A percentile compares a stretch with the other conserved stretches of the same genome.
Evolutionary conservation across 2,888 invertebrate species (phyloP).

Genomic region (Zaprionus lineosus): DNA sequence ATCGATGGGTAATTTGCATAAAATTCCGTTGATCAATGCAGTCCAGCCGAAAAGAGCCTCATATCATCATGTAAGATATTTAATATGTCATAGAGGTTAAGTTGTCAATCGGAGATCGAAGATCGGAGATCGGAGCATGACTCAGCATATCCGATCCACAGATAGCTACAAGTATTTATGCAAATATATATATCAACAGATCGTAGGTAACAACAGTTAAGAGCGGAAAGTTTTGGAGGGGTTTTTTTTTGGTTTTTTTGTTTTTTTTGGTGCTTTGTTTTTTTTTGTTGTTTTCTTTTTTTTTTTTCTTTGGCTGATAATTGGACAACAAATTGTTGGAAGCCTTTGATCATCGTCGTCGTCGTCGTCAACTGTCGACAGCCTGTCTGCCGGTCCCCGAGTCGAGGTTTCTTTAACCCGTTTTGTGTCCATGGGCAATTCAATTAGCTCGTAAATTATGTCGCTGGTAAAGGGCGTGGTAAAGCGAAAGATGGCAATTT

Average conservation of each 20-base stretch:
- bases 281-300: too few relatives aligned
- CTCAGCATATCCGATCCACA: background rate
- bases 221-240: background rate
- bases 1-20: conserved; percentile 12
- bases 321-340: conserved; percentile 16
- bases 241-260: background rate
- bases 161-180: background rate
- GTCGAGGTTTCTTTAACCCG: conserved; percentile 22
- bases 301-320: too few relatives aligned
- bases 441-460: conserved; percentile 35
- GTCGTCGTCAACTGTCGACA: conserved; percentile 13
- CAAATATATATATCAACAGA: background rate
- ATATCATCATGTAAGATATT: too few relatives aligned
- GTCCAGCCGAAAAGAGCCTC: conserved; percentile 3
- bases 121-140: too few relatives aligned
- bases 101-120: too few relatives aligned
- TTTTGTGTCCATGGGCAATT: conserved; percentile 45
- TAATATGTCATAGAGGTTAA: conserved; percentile 7
- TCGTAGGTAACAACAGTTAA: background rate
- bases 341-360: conserved; percentile 30
- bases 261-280: too few relatives aligned
- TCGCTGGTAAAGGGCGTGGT: conserved; percentile 31
- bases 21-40: conserved; percentile 14
- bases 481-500: conserved; percentile 11
- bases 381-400: conserved; percentile 12